phyloP scores from a whole-genome alignment of 2,888 invertebrate genomes.

The Sepioteuthis lessoniana region DNA sequence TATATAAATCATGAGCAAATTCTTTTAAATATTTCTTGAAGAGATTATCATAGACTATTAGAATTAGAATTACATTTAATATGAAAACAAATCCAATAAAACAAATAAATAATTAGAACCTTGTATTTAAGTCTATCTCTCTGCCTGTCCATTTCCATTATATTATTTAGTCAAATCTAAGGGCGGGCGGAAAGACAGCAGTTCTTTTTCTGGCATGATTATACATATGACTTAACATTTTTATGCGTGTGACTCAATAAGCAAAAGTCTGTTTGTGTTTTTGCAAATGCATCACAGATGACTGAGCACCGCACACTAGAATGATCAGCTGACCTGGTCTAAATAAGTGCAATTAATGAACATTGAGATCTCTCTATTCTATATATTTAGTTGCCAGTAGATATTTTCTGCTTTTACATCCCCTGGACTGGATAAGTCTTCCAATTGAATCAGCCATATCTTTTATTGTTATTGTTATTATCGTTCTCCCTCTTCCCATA shows the following conservation, averaged over 20 bases:
- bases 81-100: not conserved
- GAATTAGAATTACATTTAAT: not conserved
- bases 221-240: not conserved
- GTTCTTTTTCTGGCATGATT: not conserved
- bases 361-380: not conserved
- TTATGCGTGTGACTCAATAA: not conserved
- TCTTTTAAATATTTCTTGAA: not conserved
- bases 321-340: not conserved
- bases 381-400: not conserved
- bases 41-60: not conserved
- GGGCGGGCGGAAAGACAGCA: not conserved
- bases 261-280: not conserved
- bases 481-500: not conserved
- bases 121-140: not conserved
- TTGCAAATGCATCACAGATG: not conserved
- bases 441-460: not conserved
- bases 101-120: not conserved
- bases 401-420: not conserved
- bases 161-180: not conserved
- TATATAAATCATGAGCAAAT: not conserved
- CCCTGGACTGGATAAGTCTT: not conserved
- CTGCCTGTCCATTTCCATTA: not conserved
- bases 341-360: slow-evolving; percentile 33
- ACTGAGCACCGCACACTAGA: not conserved
- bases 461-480: not conserved